Percentiles rank a stretch among this genome's conserved stretches.
Evolutionary conservation across 2,888 invertebrate species (phyloP).

Genomic region (Fissipunctia ypsillon): DNA sequence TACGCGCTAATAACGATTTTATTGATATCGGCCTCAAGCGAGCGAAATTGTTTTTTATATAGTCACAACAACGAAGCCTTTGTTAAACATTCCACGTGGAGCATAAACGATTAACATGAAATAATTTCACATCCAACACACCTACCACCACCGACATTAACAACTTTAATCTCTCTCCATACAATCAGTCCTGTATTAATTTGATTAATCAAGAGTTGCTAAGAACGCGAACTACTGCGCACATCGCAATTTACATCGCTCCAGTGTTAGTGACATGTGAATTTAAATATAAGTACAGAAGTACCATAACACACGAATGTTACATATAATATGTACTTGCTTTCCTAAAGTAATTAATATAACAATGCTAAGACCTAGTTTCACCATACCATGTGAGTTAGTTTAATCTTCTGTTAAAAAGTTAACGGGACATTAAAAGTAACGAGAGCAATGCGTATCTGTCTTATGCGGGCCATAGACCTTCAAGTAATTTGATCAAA

Average conservation of each 20-base stretch:
- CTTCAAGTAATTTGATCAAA: too few relatives aligned
- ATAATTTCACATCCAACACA: neutral
- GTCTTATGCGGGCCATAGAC: too few relatives aligned
- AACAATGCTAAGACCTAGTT: too few relatives aligned
- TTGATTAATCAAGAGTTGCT: conserved; percentile 36
- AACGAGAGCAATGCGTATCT: too few relatives aligned
- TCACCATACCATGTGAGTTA: too few relatives aligned
- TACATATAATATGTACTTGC: too few relatives aligned
- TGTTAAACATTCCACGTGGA: neutral
- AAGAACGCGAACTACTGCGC: conserved; percentile 30
- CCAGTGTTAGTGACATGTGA: neutral
- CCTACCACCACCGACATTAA: too few relatives aligned
- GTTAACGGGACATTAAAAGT: too few relatives aligned
- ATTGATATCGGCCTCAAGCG: too few relatives aligned
- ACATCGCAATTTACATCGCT: conserved; percentile 30
- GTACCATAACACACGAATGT: neutral
- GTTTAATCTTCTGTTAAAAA: too few relatives aligned
- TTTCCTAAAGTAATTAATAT: too few relatives aligned
- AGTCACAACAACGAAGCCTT: neutral
- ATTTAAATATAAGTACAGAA: conserved; percentile 12
- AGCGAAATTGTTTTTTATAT: neutral
- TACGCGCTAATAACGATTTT: neutral
- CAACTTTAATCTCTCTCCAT: neutral
- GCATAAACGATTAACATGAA: neutral
- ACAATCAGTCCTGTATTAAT: neutral